phyloP scores from a whole-genome alignment of 2,888 invertebrate genomes.

The Hirudinaria manillensis region DNA sequence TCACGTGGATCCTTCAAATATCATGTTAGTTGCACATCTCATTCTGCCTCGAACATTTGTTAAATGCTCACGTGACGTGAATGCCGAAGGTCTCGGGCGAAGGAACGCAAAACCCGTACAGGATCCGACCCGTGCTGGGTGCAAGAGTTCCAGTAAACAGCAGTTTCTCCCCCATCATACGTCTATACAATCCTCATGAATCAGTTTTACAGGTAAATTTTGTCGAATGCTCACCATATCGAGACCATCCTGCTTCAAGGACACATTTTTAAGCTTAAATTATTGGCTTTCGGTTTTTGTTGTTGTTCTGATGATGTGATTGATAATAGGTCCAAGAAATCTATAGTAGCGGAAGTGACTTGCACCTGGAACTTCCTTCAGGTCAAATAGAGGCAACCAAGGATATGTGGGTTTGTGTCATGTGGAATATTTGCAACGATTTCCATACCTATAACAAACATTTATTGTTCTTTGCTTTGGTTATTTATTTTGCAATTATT shows the following conservation, averaged over 20 bases:
- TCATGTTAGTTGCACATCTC: conserved; percentile 60
- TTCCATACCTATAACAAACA: too few relatives aligned
- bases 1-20: conserved; percentile 79
- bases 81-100: conserved; percentile 57
- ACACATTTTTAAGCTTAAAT: neutral
- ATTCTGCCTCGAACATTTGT: neutral
- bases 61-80: neutral
- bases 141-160: conserved; percentile 85
- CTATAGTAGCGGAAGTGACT: conserved; percentile 74
- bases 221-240: neutral
- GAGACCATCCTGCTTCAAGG: neutral
- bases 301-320: neutral
- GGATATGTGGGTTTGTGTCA: conserved; percentile 67
- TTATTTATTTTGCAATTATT: neutral
- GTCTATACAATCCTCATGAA: conserved; percentile 88
- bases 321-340: conserved; percentile 66
- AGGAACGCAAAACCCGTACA: conserved; percentile 82
- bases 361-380: conserved; percentile 76
- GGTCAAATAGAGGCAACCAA: conserved; percentile 68
- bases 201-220: conserved; percentile 71
- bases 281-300: neutral
- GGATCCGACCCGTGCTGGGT: conserved; percentile 81
- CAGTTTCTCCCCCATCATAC: conserved; percentile 78
- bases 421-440: neutral
- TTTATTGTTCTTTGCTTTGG: too few relatives aligned